phyloP scores from a whole-genome alignment of 2,113 vertebrate genomes.

The Eira barbara region DNA sequence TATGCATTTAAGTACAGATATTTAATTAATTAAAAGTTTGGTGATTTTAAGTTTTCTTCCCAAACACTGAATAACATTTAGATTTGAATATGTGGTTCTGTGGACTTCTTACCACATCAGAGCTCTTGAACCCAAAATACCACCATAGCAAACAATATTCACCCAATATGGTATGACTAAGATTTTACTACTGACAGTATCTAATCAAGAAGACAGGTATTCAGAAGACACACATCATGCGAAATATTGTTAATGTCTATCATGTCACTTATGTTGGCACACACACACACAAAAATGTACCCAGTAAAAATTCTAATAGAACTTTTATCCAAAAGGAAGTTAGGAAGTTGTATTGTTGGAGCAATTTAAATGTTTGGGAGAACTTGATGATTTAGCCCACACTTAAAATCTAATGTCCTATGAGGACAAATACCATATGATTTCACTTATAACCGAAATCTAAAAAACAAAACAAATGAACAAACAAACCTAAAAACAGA shows the following conservation, averaged over 20 bases:
- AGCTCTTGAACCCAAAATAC: not conserved
- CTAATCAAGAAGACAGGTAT: conserved; percentile 5
- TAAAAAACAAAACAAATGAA: not conserved
- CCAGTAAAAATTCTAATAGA: not conserved
- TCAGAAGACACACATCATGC: not conserved
- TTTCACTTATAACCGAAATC: not conserved
- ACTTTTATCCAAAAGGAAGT: not conserved
- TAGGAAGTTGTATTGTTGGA: not conserved
- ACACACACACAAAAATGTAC: not conserved
- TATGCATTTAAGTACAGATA: not conserved
- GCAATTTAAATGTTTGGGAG: not conserved
- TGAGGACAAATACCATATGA: not conserved
- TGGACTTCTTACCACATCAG: not conserved
- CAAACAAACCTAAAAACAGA: not conserved
- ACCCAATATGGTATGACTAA: not conserved
- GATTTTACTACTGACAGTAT: not conserved
- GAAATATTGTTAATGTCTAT: conserved; percentile 14
- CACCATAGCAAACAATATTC: not conserved
- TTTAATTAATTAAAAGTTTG: not conserved
- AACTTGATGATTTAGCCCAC: not conserved
- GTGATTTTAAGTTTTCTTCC: not conserved
- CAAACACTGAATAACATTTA: not conserved
- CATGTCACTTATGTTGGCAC: not conserved
- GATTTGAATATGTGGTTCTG: not conserved
- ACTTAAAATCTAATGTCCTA: not conserved